These are phyloP conservation scores for Ochropleura plecta DNA, from an alignment of 2,888 invertebrate genomes.

Conservation along the genomic window DNA sequence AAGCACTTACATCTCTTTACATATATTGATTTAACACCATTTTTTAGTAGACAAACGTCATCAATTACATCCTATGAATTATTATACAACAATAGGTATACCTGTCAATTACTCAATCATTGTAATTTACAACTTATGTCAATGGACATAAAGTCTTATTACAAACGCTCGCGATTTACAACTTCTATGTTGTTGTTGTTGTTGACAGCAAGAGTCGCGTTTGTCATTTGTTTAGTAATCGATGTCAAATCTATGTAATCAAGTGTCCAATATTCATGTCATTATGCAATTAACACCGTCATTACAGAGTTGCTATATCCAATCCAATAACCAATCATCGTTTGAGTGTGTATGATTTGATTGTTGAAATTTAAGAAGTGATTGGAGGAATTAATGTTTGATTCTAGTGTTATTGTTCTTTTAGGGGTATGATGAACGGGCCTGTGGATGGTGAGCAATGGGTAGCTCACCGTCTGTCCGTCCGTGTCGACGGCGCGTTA, in stretches of 20 bases:
- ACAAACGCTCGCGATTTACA: not conserved
- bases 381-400: conserved; percentile 1
- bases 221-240: conserved; percentile 49
- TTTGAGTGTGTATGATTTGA: conserved; percentile 5
- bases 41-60: conserved; percentile 13
- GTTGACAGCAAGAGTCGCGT: conserved; percentile 36
- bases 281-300: conserved; percentile 45
- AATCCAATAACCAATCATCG: conserved; percentile 18
- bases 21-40: conserved; percentile 42
- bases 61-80: conserved; percentile 25
- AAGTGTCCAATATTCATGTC: conserved; percentile 40
- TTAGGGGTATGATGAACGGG: too few species aligned
- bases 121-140: conserved; percentile 10
- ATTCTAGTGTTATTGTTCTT: not conserved
- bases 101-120: not conserved
- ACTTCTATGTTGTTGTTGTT: not conserved
- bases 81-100: conserved; percentile 40
- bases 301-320: conserved; percentile 2
- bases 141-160: not conserved
- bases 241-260: conserved; percentile 47
- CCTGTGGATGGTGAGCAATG: too few species aligned
- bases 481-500: too few species aligned
- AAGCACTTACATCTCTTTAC: conserved; percentile 18
- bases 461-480: too few species aligned
- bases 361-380: conserved; percentile 11